phyloP scores from a whole-genome alignment of 1,140 invertebrate genomes.

The Psilanteris sp. region DNA sequence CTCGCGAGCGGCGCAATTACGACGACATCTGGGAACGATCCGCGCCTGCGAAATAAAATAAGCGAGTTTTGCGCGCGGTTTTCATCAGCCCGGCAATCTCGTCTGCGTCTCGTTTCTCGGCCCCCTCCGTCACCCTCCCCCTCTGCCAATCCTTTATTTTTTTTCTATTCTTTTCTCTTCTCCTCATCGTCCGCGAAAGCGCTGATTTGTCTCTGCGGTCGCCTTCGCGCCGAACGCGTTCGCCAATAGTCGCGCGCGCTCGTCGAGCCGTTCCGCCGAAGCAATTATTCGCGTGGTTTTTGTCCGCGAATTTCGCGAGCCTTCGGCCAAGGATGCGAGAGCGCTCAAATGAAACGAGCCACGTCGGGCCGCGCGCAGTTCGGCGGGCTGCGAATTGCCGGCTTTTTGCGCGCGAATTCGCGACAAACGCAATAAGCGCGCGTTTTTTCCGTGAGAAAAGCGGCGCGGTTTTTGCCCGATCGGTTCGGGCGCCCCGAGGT shows the following conservation, averaged over 20 bases:
- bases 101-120: slow-evolving; percentile 3
- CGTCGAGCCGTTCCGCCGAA: slow-evolving; percentile 22
- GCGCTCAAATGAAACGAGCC: slow-evolving; percentile 2
- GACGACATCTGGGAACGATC: not conserved
- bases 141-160: too few species aligned
- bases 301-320: slow-evolving; percentile 23
- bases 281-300: slow-evolving; percentile 45
- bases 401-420: slow-evolving; percentile 7
- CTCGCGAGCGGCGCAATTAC: not conserved
- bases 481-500: too few species aligned
- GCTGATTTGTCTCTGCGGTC: slow-evolving; percentile 33
- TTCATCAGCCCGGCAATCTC: slow-evolving; percentile 16
- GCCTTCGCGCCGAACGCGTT: slow-evolving; percentile 26
- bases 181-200: slow-evolving; percentile 9
- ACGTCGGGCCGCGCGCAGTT: too few species aligned
- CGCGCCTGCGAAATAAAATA: not conserved
- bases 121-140: too few species aligned
- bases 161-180: not conserved
- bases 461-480: too few species aligned
- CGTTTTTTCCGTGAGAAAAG: too few species aligned
- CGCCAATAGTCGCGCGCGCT: slow-evolving; percentile 17
- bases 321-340: slow-evolving; percentile 33
- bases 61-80: not conserved
- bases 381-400: too few species aligned
- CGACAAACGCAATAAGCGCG: too few species aligned